Percentiles rank a stretch among this genome's conserved stretches.
These are phyloP conservation scores for Lordiphosa collinella DNA, from an alignment of 1,140 invertebrate genomes.

Conservation along the genomic window DNA sequence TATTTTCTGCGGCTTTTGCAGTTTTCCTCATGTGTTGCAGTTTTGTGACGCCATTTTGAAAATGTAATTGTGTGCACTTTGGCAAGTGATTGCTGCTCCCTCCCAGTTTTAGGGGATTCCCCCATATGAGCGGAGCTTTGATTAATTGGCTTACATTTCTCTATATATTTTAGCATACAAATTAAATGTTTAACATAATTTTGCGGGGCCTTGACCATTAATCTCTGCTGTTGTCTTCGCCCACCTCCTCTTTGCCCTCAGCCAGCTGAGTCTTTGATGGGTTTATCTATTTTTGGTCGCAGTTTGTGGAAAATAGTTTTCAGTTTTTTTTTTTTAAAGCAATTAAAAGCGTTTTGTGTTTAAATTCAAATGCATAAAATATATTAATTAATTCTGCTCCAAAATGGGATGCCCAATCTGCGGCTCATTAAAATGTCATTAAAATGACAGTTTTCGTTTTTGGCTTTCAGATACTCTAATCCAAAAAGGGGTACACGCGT, in stretches of 20 bases:
- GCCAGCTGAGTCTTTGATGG: background rate
- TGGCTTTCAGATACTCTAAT: conserved; percentile 11
- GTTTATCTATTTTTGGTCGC: conserved; percentile 27
- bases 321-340: background rate
- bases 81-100: background rate
- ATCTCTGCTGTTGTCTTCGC: no score
- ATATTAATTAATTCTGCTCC: conserved; percentile 52
- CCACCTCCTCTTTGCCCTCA: conserved; percentile 3
- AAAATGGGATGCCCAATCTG: conserved; percentile 57
- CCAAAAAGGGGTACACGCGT: background rate
- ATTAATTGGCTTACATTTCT: conserved; percentile 27
- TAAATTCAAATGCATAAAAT: conserved; percentile 38
- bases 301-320: conserved; percentile 24
- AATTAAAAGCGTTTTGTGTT: conserved; percentile 27
- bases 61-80: conserved; percentile 45
- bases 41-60: conserved; percentile 71
- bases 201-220: conserved; percentile 25
- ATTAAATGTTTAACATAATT: background rate
- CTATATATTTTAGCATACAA: background rate
- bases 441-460: conserved; percentile 54
- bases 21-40: conserved; percentile 33
- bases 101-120: no score
- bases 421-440: conserved; percentile 71
- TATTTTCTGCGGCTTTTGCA: conserved; percentile 32
- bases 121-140: background rate